phyloP scores from a whole-genome alignment of 2,888 invertebrate genomes.

The Pachymerium ferrugineum region DNA sequence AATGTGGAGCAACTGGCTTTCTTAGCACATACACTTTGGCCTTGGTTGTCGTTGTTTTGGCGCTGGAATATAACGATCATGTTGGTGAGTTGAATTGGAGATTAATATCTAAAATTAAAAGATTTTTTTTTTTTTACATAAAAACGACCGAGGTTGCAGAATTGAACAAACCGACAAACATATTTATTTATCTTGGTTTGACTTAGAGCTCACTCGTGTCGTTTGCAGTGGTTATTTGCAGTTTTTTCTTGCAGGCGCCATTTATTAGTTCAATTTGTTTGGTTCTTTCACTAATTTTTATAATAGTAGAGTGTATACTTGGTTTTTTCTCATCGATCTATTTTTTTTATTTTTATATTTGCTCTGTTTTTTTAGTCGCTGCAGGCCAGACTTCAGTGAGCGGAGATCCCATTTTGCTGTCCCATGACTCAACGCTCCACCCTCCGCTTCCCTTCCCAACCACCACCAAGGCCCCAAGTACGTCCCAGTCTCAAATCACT shows the following conservation, averaged over 20 bases:
- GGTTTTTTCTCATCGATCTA: constrained; percentile 14
- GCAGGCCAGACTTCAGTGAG: constrained; percentile 38
- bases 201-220: constrained; percentile 17
- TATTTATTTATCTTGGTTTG: not conserved
- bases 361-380: constrained; percentile 36
- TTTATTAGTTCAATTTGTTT: not conserved
- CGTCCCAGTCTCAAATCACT: constrained; percentile 34
- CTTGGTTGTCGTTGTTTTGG: constrained; percentile 28
- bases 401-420: constrained; percentile 38
- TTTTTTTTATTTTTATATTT: constrained; percentile 29
- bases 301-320: not conserved
- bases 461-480: constrained; percentile 37
- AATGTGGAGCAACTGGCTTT: constrained; percentile 30
- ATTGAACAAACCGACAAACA: no score
- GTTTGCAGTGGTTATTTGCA: constrained; percentile 11
- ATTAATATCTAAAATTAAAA: not conserved
- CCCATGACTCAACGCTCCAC: constrained; percentile 38
- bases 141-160: not conserved
- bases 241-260: not conserved
- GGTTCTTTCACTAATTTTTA: not conserved
- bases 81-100: constrained; percentile 28
- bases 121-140: not conserved
- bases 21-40: constrained; percentile 30
- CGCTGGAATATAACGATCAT: constrained; percentile 32
- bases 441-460: constrained; percentile 38